These are phyloP conservation scores for Lates calcarifer DNA, from an alignment of 2,113 vertebrate species.

Conservation along the genomic window DNA sequence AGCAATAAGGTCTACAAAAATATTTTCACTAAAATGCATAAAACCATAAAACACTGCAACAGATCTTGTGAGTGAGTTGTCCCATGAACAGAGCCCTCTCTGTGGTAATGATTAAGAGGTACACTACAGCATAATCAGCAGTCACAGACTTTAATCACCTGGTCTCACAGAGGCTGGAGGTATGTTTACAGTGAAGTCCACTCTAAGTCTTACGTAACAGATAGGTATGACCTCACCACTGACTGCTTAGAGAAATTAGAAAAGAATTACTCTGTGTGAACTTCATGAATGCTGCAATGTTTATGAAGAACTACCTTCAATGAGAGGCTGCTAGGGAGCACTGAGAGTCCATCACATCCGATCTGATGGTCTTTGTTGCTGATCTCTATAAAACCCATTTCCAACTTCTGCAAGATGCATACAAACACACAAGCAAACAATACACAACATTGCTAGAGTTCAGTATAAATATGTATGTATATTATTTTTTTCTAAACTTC, in stretches of 20 bases:
- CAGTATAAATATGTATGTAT: no score
- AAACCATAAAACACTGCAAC: neutral
- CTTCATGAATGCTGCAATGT: neutral
- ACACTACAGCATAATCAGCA: constrained; percentile 25
- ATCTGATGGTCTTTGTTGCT: constrained; percentile 1
- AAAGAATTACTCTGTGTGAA: neutral
- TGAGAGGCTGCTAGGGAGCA: constrained; percentile 66
- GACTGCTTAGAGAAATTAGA: constrained; percentile 14
- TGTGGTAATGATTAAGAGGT: constrained; percentile 2
- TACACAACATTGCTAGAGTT: neutral
- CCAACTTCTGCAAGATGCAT: constrained; percentile 58
- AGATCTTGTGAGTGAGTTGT: neutral
- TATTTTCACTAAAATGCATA: neutral
- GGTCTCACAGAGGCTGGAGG: constrained; percentile 6
- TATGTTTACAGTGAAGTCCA: constrained; percentile 45
- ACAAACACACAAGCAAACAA: constrained; percentile 2
- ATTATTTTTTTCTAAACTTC: no score
- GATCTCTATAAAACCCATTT: constrained; percentile 49
- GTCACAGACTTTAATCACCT: constrained; percentile 29
- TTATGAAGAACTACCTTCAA: constrained; percentile 68
- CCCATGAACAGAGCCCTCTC: neutral
- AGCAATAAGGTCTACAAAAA: neutral
- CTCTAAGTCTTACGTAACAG: constrained; percentile 53
- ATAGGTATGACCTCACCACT: constrained; percentile 50
- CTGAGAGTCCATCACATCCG: constrained; percentile 64